Conservation (phyloP, 2,797 vertebrate species). For the Aeoliscus strigatus region DNA sequence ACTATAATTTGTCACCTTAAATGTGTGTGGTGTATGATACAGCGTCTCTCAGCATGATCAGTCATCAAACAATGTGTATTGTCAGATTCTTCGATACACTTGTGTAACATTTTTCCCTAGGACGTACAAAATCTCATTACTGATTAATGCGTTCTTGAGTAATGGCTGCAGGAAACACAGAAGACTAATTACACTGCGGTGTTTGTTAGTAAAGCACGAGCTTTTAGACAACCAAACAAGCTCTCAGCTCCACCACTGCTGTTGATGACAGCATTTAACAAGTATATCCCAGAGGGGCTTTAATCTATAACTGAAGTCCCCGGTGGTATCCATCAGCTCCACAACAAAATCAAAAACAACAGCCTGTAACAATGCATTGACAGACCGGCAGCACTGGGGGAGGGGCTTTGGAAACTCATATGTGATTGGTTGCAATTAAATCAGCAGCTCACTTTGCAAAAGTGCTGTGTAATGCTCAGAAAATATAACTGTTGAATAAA, state of each 20-base stretch:
- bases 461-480: conserved; percentile 4
- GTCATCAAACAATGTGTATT: no score
- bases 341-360: conserved; percentile 34
- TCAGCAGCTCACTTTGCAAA: conserved; percentile 30
- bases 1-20: no score
- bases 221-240: conserved; percentile 12
- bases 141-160: conserved; percentile 18
- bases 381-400: conserved; percentile 17
- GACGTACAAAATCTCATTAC: conserved; percentile 10
- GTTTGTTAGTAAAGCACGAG: conserved; percentile 11
- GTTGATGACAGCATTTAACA: conserved; percentile 41
- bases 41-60: no score
- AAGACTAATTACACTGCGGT: conserved; percentile 20
- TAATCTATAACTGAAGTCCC: conserved; percentile 31
- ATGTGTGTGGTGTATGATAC: no score
- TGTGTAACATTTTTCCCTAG: conserved; percentile 8
- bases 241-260: conserved; percentile 30
- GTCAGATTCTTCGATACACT: background rate
- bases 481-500: conserved; percentile 4
- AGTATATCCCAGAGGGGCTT: conserved; percentile 19
- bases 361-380: conserved; percentile 34
- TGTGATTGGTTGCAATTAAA: no score
- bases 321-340: conserved; percentile 17
- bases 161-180: conserved; percentile 21
- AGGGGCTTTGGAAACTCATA: no score